phyloP scores from a whole-genome alignment of 1,140 invertebrate genomes.

The Tetramorium simillimum region DNA sequence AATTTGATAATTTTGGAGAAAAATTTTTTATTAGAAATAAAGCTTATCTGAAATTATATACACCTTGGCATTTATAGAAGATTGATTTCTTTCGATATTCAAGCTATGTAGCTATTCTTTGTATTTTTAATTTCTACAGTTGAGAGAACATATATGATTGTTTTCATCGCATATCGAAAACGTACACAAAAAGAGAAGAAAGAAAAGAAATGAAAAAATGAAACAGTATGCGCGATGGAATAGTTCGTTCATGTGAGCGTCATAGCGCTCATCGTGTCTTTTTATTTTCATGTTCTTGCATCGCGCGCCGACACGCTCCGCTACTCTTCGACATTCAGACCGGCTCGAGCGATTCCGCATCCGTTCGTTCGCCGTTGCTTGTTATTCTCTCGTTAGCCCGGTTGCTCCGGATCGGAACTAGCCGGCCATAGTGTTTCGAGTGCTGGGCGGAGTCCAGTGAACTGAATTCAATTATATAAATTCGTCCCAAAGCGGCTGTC shows the following conservation, averaged over 20 bases:
- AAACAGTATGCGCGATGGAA: slow-evolving; percentile 7
- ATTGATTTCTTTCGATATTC: neutral
- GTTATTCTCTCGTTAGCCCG: slow-evolving; percentile 74
- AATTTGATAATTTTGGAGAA: neutral
- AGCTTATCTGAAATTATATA: neutral
- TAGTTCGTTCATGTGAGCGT: slow-evolving; percentile 21
- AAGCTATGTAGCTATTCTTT: neutral
- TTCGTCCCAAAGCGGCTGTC: slow-evolving; percentile 72
- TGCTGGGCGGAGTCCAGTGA: slow-evolving; percentile 75
- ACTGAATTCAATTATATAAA: slow-evolving; percentile 81
- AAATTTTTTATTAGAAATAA: neutral
- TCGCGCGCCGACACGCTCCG: slow-evolving; percentile 57
- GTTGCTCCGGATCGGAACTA: slow-evolving; percentile 64
- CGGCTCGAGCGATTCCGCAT: slow-evolving; percentile 48
- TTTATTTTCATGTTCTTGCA: slow-evolving; percentile 62
- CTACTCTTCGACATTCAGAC: slow-evolving; percentile 38
- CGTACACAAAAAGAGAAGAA: neutral
- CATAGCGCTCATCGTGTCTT: slow-evolving; percentile 31
- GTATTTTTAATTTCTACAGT: neutral
- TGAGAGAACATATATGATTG: neutral
- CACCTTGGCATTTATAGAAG: neutral
- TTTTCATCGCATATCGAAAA: slow-evolving; percentile 1
- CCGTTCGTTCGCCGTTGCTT: slow-evolving; percentile 65
- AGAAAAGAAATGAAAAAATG: neutral
- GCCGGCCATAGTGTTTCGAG: slow-evolving; percentile 76